A percentile compares a stretch with the other conserved stretches of the same genome.
These are phyloP conservation scores for Bombyx huttoni DNA, from an alignment of 2,888 invertebrate genomes.

Conservation along the genomic window DNA sequence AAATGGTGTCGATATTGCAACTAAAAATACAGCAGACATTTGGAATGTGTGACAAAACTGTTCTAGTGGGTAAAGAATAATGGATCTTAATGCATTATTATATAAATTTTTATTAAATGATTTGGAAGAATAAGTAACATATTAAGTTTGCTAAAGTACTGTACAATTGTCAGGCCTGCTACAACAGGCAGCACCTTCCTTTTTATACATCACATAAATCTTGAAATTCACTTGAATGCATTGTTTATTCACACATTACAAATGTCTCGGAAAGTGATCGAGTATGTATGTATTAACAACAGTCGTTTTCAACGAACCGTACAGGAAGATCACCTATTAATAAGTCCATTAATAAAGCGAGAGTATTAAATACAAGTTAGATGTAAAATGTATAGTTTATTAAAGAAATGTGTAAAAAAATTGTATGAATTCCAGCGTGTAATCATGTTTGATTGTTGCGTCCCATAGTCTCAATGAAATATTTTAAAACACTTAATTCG, in stretches of 20 bases:
- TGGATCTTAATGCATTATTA: no score
- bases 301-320: neutral
- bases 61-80: no score
- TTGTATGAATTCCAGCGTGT: neutral
- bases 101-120: no score
- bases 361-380: neutral
- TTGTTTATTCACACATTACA: neutral
- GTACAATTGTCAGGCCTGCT: no score
- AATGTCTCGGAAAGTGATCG: neutral
- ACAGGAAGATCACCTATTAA: neutral
- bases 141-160: no score
- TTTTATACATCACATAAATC: no score
- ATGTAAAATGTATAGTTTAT: neutral
- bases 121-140: no score
- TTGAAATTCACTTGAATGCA: neutral
- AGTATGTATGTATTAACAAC: neutral
- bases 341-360: neutral
- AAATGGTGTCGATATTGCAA: conserved; percentile 17
- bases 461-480: neutral
- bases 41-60: conserved; percentile 5
- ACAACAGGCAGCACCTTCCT: no score
- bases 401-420: neutral
- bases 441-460: neutral
- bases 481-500: neutral
- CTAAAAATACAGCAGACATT: conserved; percentile 6